Base-by-base conservation (phyloP, 2,888 invertebrate genomes). In the Emmelina monodactyla region DNA sequence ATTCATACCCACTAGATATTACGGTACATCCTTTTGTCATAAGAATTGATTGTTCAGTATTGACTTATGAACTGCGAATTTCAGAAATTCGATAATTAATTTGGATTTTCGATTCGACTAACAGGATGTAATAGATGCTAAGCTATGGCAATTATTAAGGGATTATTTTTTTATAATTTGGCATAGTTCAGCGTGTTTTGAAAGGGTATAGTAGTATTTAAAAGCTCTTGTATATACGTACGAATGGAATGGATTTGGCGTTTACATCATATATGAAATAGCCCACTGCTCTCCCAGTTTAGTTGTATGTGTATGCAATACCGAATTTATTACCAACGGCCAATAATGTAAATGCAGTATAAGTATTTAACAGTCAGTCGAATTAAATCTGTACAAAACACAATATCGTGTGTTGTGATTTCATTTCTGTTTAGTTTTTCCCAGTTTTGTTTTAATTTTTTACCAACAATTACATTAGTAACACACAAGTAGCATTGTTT, bases 351-450 rank as follows among this genome's bases (percentile, higher is more conserved):
- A 71, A 70, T 55, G 66, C 72, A 72, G 66, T 71, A 64, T 66
- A 72, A 70, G 64, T 73, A 70, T 71, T 66, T 71, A 70, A 71
- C 71, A 71, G 62, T 73, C 73, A 73, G 70, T 73, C 73, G 66
- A 75, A 76, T 76, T 76, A 78, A 78, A 76, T 76, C 76, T 78
- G 76, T 76, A 78, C 75, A 78, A 76, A 76, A 76, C 54, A 58
- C 69, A 62, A 41, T 45, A 70, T 37, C 62, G 66, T 70, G 71
- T 53, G 49, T 73, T 73, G 52, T 75, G 55, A 72, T 75, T 73
- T 55, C 46, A 51, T 51, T 55, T 45, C 55, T 59, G 50, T 51
- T 45, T 45, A 38, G 40, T 49, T 34, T 48, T 45, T 36, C 38
- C 49, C 49, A 41, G 33, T 43, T 43, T 34, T 47, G 41, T 40